These are phyloP conservation scores for Ptychodera flava DNA, from an alignment of 35 echinoderm and acorn worm genomes.

Conservation along the genomic window DNA sequence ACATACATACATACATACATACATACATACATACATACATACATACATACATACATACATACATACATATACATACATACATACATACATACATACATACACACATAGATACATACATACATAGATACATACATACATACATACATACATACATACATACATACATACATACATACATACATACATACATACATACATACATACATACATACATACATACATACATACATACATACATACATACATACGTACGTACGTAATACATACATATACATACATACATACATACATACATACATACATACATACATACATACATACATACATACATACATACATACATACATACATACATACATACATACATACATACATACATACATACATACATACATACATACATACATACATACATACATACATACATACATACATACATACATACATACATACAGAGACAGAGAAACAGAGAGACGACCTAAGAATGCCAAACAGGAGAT, in stretches of 20 bases:
- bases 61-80: neutral
- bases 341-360: neutral
- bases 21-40: neutral
- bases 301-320: slow-evolving; percentile 11
- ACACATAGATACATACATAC: too few species aligned
- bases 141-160: too few species aligned
- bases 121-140: too few species aligned
- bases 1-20: neutral
- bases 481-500: too few species aligned
- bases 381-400: too few species aligned
- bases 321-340: neutral
- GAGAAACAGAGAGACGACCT: too few species aligned
- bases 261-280: slow-evolving; percentile 11
- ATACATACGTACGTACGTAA: slow-evolving; percentile 7
- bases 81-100: neutral
- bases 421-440: neutral
- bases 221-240: slow-evolving; percentile 11
- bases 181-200: too few species aligned
- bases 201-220: slow-evolving; percentile 11
- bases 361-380: neutral
- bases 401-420: neutral
- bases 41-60: neutral
- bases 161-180: neutral
- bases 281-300: slow-evolving; percentile 11
- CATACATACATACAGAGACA: neutral